These are phyloP conservation scores for Sebastiscus tertius DNA, from an alignment of 2,797 vertebrate species.

Conservation along the genomic window DNA sequence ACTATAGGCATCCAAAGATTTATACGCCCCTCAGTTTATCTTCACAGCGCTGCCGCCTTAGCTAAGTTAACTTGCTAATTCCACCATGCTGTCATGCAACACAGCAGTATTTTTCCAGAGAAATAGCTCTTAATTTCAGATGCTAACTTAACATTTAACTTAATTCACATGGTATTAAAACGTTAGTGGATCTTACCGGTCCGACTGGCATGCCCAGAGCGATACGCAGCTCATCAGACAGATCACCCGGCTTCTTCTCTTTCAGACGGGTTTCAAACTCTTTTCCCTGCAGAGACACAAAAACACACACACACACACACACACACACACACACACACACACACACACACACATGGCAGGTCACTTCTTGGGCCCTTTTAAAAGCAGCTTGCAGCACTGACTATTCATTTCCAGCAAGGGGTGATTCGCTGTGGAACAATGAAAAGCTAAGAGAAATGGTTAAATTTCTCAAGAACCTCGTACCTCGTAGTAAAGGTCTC, in stretches of 20 bases:
- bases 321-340: background rate
- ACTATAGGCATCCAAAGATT: no score
- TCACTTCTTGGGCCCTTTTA: background rate
- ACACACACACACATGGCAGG: background rate
- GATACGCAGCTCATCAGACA: slow-evolving; percentile 92
- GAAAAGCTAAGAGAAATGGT: no score
- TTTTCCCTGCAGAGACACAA: slow-evolving; percentile 84
- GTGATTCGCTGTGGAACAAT: background rate
- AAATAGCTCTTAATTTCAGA: background rate
- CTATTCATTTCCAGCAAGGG: background rate
- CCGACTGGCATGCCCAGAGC: slow-evolving; percentile 95
- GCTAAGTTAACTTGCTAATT: no score
- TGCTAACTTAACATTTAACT: background rate
- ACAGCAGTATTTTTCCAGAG: background rate
- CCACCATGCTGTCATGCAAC: no score
- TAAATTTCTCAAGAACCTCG: rapidly evolving
- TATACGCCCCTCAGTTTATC: no score
- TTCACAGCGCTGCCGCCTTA: no score
- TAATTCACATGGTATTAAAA: rapidly evolving
- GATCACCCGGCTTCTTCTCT: slow-evolving; percentile 94
- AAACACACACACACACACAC: background rate
- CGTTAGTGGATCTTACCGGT: slow-evolving; percentile 76
- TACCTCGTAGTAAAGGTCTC: slow-evolving; percentile 95
- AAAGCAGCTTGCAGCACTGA: background rate
- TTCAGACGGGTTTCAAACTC: slow-evolving; percentile 96